phyloP scores from a whole-genome alignment of 2,113 vertebrate species.

The Lasiurus borealis region DNA sequence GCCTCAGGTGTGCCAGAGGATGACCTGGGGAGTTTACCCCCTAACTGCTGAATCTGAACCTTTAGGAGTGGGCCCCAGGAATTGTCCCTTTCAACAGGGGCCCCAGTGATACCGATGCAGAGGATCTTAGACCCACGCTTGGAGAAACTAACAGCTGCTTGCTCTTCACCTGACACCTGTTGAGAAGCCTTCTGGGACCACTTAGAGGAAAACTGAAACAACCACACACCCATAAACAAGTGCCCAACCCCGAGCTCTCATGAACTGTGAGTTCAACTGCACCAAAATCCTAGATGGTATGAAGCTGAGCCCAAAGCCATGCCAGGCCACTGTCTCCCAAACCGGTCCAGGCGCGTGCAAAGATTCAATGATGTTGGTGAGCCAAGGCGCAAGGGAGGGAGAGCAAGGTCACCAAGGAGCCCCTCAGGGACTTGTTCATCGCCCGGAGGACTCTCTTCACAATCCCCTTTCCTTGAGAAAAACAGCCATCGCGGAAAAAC shows the following conservation, averaged over 20 bases:
- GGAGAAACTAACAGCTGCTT: not conserved
- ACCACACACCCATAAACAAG: not conserved
- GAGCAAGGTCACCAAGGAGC: slow-evolving; percentile 67
- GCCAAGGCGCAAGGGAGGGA: not conserved
- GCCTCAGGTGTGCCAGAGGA: not conserved
- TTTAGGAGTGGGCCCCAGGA: not conserved
- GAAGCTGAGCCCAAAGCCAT: not conserved
- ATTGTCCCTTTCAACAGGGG: not conserved
- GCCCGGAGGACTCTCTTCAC: not conserved
- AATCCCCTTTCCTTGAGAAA: not conserved
- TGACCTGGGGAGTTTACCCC: not conserved
- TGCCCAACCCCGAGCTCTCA: not conserved
- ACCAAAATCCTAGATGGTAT: not conserved
- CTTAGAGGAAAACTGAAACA: not conserved
- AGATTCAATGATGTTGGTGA: not conserved
- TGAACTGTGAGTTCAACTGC: not conserved
- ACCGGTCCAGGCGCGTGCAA: not conserved
- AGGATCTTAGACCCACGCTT: not conserved
- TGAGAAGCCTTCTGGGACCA: slow-evolving; percentile 19
- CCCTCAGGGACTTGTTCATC: not conserved
- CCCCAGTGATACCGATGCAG: not conserved
- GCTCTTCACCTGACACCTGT: slow-evolving; percentile 70
- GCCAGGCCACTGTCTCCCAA: not conserved
- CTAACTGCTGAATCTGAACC: not conserved
- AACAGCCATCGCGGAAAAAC: not conserved